Conservation (phyloP, 2,797 vertebrate genomes). For the Sebastes nivosus region DNA sequence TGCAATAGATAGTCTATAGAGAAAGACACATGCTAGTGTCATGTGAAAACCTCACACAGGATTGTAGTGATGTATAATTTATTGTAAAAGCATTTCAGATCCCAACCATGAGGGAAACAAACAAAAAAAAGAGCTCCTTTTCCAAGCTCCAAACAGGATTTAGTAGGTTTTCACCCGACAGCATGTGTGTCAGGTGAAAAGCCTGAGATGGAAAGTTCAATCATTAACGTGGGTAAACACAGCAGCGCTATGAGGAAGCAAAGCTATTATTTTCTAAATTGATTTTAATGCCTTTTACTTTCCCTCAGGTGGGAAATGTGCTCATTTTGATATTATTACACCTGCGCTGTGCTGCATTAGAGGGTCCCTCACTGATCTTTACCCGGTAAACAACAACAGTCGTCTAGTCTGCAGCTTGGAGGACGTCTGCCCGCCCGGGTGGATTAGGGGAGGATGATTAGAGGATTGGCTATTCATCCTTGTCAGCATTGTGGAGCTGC, state of each 20-base stretch:
- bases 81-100: conserved; percentile 10
- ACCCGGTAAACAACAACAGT: conserved; percentile 64
- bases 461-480: conserved; percentile 70
- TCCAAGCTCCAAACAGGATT: background rate
- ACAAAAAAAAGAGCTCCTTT: background rate
- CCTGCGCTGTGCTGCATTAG: background rate
- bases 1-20: background rate
- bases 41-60: background rate
- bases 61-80: background rate
- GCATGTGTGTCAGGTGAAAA: background rate
- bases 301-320: conserved; percentile 24
- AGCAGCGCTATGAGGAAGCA: background rate
- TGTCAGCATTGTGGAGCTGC: conserved; percentile 59
- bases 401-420: conserved; percentile 54
- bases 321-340: conserved; percentile 37
- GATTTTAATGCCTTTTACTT: conserved; percentile 30
- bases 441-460: conserved; percentile 72
- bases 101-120: background rate
- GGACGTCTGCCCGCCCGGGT: conserved; percentile 51
- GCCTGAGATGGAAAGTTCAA: background rate
- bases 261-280: background rate
- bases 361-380: conserved; percentile 54
- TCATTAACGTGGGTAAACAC: conserved; percentile 16
- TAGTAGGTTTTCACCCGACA: background rate
- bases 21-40: background rate